These are phyloP conservation scores for Sebastes oblongus DNA, from an alignment of 2,797 vertebrate genomes.

Conservation along the genomic window DNA sequence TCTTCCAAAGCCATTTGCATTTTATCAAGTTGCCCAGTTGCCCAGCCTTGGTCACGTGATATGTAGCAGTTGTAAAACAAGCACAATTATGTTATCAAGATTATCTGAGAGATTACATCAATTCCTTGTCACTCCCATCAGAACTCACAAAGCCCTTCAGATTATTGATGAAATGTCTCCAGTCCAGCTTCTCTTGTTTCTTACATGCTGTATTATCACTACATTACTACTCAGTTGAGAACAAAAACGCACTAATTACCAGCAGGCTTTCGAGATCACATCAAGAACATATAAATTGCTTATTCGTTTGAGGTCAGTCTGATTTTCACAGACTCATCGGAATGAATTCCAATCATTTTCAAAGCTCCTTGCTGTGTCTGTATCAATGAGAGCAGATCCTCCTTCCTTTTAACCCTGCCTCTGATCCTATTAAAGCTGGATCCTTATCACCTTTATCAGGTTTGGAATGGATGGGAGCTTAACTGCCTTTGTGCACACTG, in stretches of 20 bases:
- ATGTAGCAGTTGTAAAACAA: not conserved
- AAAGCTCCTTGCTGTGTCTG: conserved; percentile 20
- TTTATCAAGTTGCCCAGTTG: not conserved
- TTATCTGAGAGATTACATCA: not conserved
- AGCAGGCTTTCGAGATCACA: not conserved
- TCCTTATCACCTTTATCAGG: conserved; percentile 66
- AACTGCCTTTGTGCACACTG: conserved; percentile 48
- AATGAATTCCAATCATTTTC: conserved; percentile 12
- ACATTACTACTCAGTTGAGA: not conserved
- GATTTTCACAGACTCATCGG: conserved; percentile 18
- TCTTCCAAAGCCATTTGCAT: not conserved
- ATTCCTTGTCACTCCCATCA: not conserved
- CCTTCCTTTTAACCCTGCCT: conserved; percentile 53
- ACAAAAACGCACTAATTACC: not conserved
- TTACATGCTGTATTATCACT: not conserved
- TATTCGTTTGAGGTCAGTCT: not conserved
- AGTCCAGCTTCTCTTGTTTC: not conserved
- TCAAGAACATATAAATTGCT: not conserved
- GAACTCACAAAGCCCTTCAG: not conserved
- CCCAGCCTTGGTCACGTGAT: not conserved
- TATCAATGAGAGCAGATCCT: conserved; percentile 38
- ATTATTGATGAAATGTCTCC: not conserved
- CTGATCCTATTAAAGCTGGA: conserved; percentile 69
- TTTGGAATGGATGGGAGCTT: conserved; percentile 50
- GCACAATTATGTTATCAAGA: not conserved